Percentiles rank a stretch among this genome's conserved stretches.
These are phyloP conservation scores for Pelobates cultripes DNA, from an alignment of 2,797 vertebrate species.

Conservation along the genomic window DNA sequence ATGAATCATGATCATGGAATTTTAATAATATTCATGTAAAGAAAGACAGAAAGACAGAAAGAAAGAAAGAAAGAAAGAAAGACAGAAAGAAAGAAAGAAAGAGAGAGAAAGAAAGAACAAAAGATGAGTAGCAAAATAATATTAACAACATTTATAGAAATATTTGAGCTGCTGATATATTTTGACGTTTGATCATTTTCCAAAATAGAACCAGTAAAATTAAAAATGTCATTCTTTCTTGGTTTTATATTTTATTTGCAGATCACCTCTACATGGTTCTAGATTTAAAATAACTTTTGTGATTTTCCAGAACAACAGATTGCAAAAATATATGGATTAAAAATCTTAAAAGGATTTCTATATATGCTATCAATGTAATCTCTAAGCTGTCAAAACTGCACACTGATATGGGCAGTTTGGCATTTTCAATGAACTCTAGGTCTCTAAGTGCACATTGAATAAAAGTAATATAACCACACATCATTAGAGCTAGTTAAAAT, in stretches of 20 bases:
- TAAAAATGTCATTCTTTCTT: background rate
- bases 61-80: no score
- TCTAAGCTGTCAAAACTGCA: constrained; percentile 10
- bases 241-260: constrained; percentile 7
- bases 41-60: no score
- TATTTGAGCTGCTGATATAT: no score
- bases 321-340: constrained; percentile 24
- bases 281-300: constrained; percentile 28
- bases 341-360: constrained; percentile 10
- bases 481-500: background rate
- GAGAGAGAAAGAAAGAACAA: no score
- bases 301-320: constrained; percentile 26
- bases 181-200: background rate
- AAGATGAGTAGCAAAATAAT: no score
- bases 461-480: background rate
- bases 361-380: constrained; percentile 15
- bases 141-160: no score
- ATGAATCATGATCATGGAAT: no score
- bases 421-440: constrained; percentile 1
- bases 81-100: no score
- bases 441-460: background rate
- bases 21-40: no score
- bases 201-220: background rate
- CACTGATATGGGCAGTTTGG: background rate
- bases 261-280: background rate